phyloP scores from a whole-genome alignment of 64 coral and sea anemone genomes.

The Stichodactyla helianthus region DNA sequence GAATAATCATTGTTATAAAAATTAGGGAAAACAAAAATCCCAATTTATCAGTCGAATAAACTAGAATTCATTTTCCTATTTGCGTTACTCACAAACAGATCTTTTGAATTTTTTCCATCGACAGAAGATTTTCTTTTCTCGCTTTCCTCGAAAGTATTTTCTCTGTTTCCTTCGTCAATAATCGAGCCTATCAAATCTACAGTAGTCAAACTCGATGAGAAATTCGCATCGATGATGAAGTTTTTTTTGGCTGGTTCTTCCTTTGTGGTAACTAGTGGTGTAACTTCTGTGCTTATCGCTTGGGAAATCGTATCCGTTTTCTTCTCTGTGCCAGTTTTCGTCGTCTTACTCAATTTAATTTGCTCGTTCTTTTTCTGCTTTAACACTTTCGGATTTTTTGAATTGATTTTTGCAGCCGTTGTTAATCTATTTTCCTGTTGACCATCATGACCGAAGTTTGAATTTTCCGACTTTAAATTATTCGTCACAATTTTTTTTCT shows the following conservation, averaged over 20 bases:
- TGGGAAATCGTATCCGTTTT: not conserved
- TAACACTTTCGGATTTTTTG: not conserved
- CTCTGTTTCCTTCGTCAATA: not conserved
- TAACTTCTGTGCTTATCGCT: too few relatives aligned
- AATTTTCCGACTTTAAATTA: not conserved
- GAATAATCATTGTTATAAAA: not conserved
- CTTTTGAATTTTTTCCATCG: not conserved
- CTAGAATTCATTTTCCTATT: not conserved
- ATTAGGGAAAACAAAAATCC: not conserved
- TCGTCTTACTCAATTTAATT: not conserved
- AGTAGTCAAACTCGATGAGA: not conserved
- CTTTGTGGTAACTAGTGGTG: not conserved
- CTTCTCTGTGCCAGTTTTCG: not conserved
- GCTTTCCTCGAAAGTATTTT: not conserved
- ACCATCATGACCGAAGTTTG: not conserved
- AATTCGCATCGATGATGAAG: not conserved
- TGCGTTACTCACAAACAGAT: not conserved
- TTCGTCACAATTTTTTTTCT: not conserved
- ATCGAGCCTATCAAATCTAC: slow-evolving; percentile 49
- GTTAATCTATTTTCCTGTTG: not conserved
- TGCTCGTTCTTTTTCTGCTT: not conserved
- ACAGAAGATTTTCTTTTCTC: not conserved
- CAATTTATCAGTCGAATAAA: too few relatives aligned
- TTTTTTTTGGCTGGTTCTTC: not conserved
- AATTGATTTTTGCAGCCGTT: not conserved